Conservation (phyloP, 2,888 invertebrate genomes). For the Caenorhabditis virilis region DNA sequence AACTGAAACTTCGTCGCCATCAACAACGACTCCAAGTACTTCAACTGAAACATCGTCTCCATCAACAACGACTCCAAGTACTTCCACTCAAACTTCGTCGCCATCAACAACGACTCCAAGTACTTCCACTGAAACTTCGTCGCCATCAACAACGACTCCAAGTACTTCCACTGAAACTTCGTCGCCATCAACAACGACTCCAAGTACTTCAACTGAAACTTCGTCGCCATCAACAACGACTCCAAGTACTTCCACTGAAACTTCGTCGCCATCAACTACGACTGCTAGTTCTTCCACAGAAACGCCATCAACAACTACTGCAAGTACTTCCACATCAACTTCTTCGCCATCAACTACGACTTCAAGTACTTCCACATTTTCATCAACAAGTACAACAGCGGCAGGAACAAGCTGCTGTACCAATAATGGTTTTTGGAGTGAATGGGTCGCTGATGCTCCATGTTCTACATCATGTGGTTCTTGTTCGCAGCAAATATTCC, state of each 20-base stretch:
- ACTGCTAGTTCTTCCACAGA: constrained; percentile 9
- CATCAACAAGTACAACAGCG: constrained; percentile 6
- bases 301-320: constrained; percentile 9
- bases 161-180: constrained; percentile 10
- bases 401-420: constrained; percentile 24
- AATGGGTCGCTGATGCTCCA: constrained; percentile 21
- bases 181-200: constrained; percentile 5
- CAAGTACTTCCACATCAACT: constrained; percentile 2
- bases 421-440: constrained; percentile 32
- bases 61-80: no score
- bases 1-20: no score
- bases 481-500: constrained; percentile 25
- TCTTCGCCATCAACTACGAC: constrained; percentile 13
- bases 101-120: no score
- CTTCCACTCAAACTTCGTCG: no score
- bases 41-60: no score
- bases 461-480: constrained; percentile 31
- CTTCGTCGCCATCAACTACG: constrained; percentile 6
- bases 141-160: no score
- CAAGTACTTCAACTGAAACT: constrained; percentile 7
- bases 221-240: constrained; percentile 5
- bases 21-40: no score
- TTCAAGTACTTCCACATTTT: constrained; percentile 2
- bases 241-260: constrained; percentile 6
- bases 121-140: no score